Evolutionary conservation across 1,140 invertebrate species (phyloP), one percentile per base, ranked within the genome.

Genomic region (Drosophila tropicalis): DNA sequence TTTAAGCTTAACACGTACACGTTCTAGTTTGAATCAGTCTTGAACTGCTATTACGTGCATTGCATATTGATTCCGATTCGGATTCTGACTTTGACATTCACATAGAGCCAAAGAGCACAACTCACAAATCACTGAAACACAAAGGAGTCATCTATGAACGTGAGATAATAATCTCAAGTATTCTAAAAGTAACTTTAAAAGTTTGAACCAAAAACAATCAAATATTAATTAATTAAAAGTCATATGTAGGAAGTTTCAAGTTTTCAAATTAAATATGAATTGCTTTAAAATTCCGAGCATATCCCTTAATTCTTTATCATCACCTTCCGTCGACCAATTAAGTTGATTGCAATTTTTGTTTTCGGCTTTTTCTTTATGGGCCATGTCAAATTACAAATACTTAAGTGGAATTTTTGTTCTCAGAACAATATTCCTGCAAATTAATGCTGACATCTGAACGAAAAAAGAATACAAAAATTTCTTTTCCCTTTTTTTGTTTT

Each of bases 1-100:
- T 67, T 73, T 56, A 73, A 65, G 78, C 83, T 63, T 55, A 34
- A 72, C 83, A 86, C 83, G 83, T 86, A 87, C 79, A 22, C 89
- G 84, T 87, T 87, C 84, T 87, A 87, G 84, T 87, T 87, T 84
- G 84, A 19, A 63, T 67, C 58, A 64, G 72, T 6, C 55, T 58
- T 63, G 13, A 51, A 51, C 44, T 51, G 68, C 68, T 80, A 84
- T 87, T 87, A 87, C 84, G 84, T 87, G 84, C 62, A 70, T 55
- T 19, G 84, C 70, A 77, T 87, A 67, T 22, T 22, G 17, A 51
- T 22, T 51, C 13, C 1, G 44, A 51, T 22, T 51, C 13, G 5
- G 44, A 51, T 22, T 51, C 13, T n/a, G 44, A 51, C 44, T 51
- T 51, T 51, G 44, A 51, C 17, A 51, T 51, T 51, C 44, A 51